Conservation (phyloP, 2,888 invertebrate genomes). For the Ornithoptera alexandrae region DNA sequence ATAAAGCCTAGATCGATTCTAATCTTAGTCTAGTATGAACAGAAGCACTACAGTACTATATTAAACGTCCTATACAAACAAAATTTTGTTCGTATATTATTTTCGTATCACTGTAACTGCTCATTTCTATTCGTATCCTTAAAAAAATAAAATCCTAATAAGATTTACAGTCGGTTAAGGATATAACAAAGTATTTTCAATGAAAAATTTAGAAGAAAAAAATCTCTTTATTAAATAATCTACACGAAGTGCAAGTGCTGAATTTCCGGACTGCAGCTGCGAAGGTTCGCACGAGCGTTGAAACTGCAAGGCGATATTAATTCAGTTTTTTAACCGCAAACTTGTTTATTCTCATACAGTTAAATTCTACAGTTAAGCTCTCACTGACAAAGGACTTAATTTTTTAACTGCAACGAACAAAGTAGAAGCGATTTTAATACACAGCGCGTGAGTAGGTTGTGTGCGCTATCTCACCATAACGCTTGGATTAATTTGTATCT, state of each 20-base stretch:
- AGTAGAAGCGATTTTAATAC: no score
- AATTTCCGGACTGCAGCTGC: background rate
- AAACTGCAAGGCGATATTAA: background rate
- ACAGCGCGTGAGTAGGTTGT: background rate
- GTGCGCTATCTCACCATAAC: background rate
- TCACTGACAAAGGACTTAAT: no score
- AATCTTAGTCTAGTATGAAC: no score
- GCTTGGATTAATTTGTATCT: background rate
- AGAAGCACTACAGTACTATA: no score
- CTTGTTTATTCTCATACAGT: background rate
- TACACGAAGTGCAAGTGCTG: background rate
- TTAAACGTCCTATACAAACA: no score
- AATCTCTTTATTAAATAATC: background rate
- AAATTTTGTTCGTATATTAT: no score
- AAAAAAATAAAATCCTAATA: no score
- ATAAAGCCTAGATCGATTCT: no score
- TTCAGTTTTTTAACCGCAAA: background rate
- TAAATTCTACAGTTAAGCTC: background rate
- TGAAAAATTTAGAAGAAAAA: background rate
- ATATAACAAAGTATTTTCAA: background rate
- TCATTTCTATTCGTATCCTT: no score
- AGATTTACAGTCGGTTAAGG: background rate
- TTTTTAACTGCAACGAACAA: no score
- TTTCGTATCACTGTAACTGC: no score
- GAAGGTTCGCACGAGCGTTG: background rate